Conservation (phyloP, 2,797 vertebrate species). For the Syncerus caffer region DNA sequence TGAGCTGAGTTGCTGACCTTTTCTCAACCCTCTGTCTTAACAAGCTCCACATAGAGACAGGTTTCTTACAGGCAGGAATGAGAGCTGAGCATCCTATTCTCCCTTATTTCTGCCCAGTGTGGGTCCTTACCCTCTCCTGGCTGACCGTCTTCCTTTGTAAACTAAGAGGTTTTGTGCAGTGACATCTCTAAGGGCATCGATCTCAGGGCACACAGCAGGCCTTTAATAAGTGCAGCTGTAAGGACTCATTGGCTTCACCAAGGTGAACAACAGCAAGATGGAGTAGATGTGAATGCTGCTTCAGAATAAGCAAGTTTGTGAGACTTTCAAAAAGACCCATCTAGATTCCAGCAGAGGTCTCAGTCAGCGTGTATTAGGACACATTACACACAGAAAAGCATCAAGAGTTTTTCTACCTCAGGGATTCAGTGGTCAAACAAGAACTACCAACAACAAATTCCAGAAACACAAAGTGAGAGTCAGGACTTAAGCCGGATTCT, state of each 20-base stretch:
- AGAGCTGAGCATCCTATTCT: neutral
- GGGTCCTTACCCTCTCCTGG: neutral
- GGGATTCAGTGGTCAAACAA: neutral
- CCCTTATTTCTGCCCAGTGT: neutral
- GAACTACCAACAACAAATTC: neutral
- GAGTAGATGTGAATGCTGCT: neutral
- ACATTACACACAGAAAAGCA: neutral
- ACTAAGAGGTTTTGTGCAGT: too few relatives aligned
- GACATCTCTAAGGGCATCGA: too few relatives aligned
- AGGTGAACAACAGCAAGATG: neutral
- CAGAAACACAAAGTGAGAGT: neutral
- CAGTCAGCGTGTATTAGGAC: rapidly evolving
- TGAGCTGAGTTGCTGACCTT: too few relatives aligned
- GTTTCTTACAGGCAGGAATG: neutral
- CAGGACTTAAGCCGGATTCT: neutral
- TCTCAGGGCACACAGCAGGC: too few relatives aligned
- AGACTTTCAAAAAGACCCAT: neutral
- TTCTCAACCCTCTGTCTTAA: rapidly evolving
- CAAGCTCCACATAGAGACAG: neutral
- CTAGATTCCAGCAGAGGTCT: rapidly evolving
- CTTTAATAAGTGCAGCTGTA: too few relatives aligned
- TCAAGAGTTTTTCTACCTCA: neutral
- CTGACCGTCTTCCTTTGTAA: rapidly evolving
- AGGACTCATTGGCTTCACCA: too few relatives aligned
- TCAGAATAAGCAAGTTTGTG: neutral